Evolutionary conservation across 2,888 invertebrate genomes (phyloP).

Genomic region (Dysmachus trigonus): DNA sequence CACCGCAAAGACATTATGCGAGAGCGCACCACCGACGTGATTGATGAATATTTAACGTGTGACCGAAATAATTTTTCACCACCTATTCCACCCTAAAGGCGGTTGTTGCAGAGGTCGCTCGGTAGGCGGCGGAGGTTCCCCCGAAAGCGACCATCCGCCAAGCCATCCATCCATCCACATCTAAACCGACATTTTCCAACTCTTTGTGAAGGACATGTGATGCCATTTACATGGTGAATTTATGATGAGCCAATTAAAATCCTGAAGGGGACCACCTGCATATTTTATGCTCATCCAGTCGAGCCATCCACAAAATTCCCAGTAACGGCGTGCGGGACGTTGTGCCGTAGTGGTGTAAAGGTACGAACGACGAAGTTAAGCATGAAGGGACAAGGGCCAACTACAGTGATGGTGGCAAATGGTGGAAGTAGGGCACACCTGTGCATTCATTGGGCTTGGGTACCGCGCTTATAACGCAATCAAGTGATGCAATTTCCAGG

Average conservation of each 20-base stretch:
- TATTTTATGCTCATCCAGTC: constrained; percentile 1
- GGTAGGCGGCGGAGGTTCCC: background rate
- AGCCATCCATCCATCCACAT: constrained; percentile 27
- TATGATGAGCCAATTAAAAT: constrained; percentile 62
- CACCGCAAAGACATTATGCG: constrained; percentile 6
- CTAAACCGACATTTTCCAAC: constrained; percentile 3
- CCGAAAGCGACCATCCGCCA: background rate
- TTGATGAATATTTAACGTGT: constrained; percentile 48
- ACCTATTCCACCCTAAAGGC: background rate
- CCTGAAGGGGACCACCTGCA: constrained; percentile 40
- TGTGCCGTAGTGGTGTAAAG: background rate
- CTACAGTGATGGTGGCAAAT: background rate
- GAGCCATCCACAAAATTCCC: background rate
- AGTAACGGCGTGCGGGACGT: too few species aligned
- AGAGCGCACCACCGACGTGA: constrained; percentile 30
- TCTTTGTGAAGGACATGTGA: constrained; percentile 26
- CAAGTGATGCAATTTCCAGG: constrained; percentile 34
- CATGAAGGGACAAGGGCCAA: background rate
- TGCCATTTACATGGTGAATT: constrained; percentile 55
- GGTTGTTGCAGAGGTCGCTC: background rate
- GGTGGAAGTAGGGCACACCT: constrained; percentile 36
- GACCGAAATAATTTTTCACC: constrained; percentile 47
- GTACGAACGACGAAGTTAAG: background rate
- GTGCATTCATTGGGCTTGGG: background rate
- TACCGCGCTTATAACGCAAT: constrained; percentile 7